Evolutionary conservation across 92 coral and sea anemone species (phyloP), one percentile per base, ranked within the genome.

Genomic region (Parazoanthus atlanticus): DNA sequence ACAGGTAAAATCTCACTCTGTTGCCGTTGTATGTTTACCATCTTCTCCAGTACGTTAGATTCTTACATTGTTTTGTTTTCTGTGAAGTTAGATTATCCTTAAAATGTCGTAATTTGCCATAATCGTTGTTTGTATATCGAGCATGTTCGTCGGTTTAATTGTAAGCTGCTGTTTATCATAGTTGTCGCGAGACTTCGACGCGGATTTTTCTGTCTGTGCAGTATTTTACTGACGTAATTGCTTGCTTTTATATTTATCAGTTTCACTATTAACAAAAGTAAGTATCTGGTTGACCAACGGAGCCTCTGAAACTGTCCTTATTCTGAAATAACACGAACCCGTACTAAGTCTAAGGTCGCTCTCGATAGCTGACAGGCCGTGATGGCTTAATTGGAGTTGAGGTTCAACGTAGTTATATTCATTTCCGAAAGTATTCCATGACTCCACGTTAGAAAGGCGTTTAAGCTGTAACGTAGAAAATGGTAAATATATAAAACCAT

Each of bases 91-190:
- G 64, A 84, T 69, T 70, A 12, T 70, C 41, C 31, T 32, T 67
- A 8, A 7, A 30, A 15, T 21, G 78, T 41, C 15, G 9, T 19
- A 43, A 84, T 19, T 70, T 17, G 30, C n/a, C 17, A 31, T 30
- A 84, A 84, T 84, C 74, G 87, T 84, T 84, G 78, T 84, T 67
- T 72, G 78, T 69, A 84, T 84, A 70, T 40, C 67, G 87, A 84
- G 31, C 74, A 25, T 81, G 74, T 81, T 81, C 86, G 58, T 65
- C 66, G 34, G 78, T 70, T 69, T 1, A 34, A 54, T 31, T 40
- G 61, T n/a, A 52, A 52, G 23, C 40, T 5, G 85, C 28, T 33
- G 74, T 58, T 33, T 81, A 81, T 81, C 43, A 19, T 70, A 12
- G 78, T 31, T 16, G 65, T 71, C 78, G 70, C 6, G 25, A 70